Conservation (phyloP, 2,113 vertebrate species). For the Symphodus melops region DNA sequence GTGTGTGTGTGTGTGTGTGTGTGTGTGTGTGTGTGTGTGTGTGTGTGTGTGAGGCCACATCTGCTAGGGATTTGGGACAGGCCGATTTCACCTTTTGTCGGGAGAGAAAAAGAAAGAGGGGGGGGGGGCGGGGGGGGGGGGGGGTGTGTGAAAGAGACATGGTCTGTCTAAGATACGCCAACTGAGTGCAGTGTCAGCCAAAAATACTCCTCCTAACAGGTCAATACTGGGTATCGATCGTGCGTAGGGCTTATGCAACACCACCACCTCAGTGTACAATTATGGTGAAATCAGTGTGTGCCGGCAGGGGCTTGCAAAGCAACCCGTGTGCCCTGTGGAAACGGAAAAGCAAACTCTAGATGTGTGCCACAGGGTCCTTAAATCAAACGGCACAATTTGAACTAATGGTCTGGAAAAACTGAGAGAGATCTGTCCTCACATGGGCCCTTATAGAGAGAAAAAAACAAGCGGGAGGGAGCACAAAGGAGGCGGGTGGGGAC, state of each 20-base stretch:
- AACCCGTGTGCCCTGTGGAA: constrained; percentile 29
- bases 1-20: too few relatives aligned
- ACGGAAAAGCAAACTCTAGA: constrained; percentile 49
- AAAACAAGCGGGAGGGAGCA: constrained; percentile 11
- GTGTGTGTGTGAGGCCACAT: constrained; percentile 15
- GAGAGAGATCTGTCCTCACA: constrained; percentile 39
- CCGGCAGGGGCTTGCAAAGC: constrained; percentile 35
- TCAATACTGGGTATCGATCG: constrained; percentile 72
- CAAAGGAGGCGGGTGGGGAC: constrained; percentile 21
- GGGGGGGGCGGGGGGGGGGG: not conserved
- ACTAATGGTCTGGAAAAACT: constrained; percentile 56
- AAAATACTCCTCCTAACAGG: constrained; percentile 64
- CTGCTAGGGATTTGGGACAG: constrained; percentile 56
- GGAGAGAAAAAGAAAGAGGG: constrained; percentile 19
- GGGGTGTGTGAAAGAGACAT: constrained; percentile 15
- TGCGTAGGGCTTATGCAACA: constrained; percentile 69
- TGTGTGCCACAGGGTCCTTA: constrained; percentile 56
- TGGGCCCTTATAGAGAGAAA: constrained; percentile 35
- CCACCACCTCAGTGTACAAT: constrained; percentile 56
- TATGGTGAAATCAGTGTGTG: constrained; percentile 53
- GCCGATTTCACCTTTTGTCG: constrained; percentile 41
- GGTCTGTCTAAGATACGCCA: constrained; percentile 37
- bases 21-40: not conserved
- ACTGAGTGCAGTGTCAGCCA: constrained; percentile 52
- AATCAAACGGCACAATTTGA: constrained; percentile 61